Evolutionary conservation across 1,140 invertebrate species (phyloP), one percentile per base, ranked within the genome.

Genomic region (Oreohelix idahoensis): DNA sequence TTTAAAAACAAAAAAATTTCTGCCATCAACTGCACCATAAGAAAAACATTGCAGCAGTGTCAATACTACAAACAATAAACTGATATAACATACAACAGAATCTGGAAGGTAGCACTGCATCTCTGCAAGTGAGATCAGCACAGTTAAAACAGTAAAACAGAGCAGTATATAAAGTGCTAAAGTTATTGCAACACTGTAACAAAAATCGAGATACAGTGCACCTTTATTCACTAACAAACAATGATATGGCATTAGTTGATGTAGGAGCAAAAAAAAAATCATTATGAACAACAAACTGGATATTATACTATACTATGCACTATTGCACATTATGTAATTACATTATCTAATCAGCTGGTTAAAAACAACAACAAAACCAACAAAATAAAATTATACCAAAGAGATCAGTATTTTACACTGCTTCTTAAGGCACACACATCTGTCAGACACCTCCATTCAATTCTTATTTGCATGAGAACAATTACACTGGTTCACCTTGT

Each of bases 291-390:
- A 66, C 29, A 66, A 32, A 32, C 0, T 66, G 63, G 63, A 17
- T 32, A 66, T 66, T 29, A 17, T 66, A 66, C 29, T 66, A 66
- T 32, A 66, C 29, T 8, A 11, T 66, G 29, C 63, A 66, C 63
- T 66, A 66, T 66, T 66, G 63, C 63, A 66, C 63, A 32, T 58
- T 58, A 58, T 58, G 51, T 58, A 17, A 58, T 58, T 58, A 58
- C 51, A 58, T 23, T 23, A 58, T 58, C 23, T 58, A n/a, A n/a
- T 23, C 51, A 58, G 26, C 51, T 58, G 2, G 20, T 11, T 26
- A 58, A 58, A 15, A n/a, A n/a, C n/a, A n/a, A n/a, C n/a, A n/a
- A n/a, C n/a, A n/a, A n/a, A n/a, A n/a, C n/a, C n/a, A n/a, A n/a
- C n/a, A n/a, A n/a, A 5, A 26, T 23, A 58, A 26, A 58, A 58